Conservation (phyloP, 2,797 vertebrate species). For the Pterois miles region DNA sequence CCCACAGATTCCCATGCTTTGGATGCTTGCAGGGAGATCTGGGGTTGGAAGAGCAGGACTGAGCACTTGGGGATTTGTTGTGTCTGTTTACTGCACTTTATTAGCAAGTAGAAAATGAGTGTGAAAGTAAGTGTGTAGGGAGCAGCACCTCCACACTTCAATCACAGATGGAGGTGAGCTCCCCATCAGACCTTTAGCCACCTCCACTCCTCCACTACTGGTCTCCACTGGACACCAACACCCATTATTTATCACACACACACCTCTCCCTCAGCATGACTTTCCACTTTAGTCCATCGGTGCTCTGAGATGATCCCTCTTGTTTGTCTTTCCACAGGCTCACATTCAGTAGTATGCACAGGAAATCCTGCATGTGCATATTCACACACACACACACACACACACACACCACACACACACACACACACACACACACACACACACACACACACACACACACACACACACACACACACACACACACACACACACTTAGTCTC, state of each 20-base stretch:
- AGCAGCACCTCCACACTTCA: slow-evolving; percentile 52
- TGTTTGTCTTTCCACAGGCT: slow-evolving; percentile 19
- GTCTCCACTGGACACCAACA: slow-evolving; percentile 56
- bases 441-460: not conserved
- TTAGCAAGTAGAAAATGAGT: slow-evolving; percentile 39
- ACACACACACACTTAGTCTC: not conserved
- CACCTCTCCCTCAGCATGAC: slow-evolving; percentile 53
- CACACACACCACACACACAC: not conserved
- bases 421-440: slow-evolving; percentile 1
- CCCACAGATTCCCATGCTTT: slow-evolving; percentile 2
- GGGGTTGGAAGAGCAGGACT: not conserved
- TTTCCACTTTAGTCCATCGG: slow-evolving; percentile 65
- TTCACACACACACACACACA: not conserved
- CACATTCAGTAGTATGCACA: not conserved
- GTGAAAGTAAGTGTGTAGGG: slow-evolving; percentile 39
- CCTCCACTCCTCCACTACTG: slow-evolving; percentile 38
- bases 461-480: not conserved
- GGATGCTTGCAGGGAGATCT: not conserved
- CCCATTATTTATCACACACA: slow-evolving; percentile 59
- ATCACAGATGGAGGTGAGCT: slow-evolving; percentile 57
- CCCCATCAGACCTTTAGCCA: slow-evolving; percentile 52
- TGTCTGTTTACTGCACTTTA: slow-evolving; percentile 36
- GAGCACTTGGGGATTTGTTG: slow-evolving; percentile 24
- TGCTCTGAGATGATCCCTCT: slow-evolving; percentile 21
- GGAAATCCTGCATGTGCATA: slow-evolving; percentile 2